These are phyloP conservation scores for Anguilla rostrata DNA, from an alignment of 2,113 vertebrate genomes.

Conservation along the genomic window DNA sequence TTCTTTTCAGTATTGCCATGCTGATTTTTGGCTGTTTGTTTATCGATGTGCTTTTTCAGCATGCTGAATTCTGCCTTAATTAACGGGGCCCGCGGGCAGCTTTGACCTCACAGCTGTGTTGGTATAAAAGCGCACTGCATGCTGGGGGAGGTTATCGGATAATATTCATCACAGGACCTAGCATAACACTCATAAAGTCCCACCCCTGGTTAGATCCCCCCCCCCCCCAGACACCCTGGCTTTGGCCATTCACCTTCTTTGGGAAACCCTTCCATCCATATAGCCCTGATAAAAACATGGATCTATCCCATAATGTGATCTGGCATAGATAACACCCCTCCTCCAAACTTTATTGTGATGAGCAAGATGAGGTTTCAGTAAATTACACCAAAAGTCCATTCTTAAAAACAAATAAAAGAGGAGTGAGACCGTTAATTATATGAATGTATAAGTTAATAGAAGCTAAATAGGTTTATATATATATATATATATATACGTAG, in stretches of 20 bases:
- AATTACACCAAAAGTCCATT: not conserved
- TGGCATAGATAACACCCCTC: not conserved
- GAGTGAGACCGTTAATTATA: not conserved
- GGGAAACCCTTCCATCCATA: not conserved
- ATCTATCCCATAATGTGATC: not conserved
- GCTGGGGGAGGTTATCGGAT: too few relatives aligned
- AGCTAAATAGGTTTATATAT: too few relatives aligned
- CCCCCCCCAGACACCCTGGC: not conserved
- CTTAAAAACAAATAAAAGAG: not conserved
- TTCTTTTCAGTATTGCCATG: not conserved
- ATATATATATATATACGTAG: too few relatives aligned
- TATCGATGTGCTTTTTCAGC: not conserved
- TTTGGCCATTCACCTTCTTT: not conserved
- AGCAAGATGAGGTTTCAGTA: not conserved
- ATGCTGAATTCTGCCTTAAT: not conserved
- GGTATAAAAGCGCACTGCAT: not conserved
- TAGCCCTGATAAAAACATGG: not conserved
- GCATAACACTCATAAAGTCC: not conserved
- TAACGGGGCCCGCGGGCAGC: not conserved
- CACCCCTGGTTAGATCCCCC: too few relatives aligned
- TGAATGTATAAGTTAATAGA: slow-evolving; percentile 2
- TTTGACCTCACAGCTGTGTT: not conserved
- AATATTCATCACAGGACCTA: not conserved
- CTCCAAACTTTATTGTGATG: not conserved
- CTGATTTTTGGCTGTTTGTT: not conserved